Conservation (phyloP, 2,113 vertebrate species). For the Embiotoca jacksoni region DNA sequence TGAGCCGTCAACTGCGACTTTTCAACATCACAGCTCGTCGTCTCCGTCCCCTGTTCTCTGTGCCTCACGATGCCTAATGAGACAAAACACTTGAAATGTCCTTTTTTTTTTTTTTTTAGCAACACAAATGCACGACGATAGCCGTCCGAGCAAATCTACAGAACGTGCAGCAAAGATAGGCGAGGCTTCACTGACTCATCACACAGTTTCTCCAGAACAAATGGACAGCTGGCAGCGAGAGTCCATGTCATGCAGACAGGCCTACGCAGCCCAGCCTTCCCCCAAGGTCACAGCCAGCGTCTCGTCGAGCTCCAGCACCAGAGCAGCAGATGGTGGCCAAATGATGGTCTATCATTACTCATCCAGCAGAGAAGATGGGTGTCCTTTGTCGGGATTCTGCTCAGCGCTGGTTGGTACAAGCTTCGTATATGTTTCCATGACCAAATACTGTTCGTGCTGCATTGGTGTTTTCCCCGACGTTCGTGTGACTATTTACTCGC, state of each 20-base stretch:
- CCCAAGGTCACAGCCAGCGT: conserved; percentile 68
- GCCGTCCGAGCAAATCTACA: conserved; percentile 44
- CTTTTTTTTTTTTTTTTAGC: conserved; percentile 15
- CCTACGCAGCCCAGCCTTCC: conserved; percentile 46
- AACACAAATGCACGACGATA: conserved; percentile 32
- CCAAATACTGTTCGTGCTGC: not conserved
- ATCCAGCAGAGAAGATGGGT: conserved; percentile 47
- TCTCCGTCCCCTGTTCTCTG: conserved; percentile 27
- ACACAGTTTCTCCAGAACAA: conserved; percentile 52
- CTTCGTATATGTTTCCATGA: conserved; percentile 4
- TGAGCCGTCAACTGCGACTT: conserved; percentile 27
- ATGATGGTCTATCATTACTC: conserved; percentile 65
- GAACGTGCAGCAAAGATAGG: conserved; percentile 28
- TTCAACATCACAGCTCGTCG: conserved; percentile 43
- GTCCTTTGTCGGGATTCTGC: conserved; percentile 19
- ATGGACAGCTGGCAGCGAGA: conserved; percentile 73
- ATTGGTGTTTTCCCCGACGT: not conserved
- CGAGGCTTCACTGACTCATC: conserved; percentile 60
- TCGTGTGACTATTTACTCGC: no score
- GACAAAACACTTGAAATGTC: conserved; percentile 30
- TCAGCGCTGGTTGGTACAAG: not conserved
- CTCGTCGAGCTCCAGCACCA: conserved; percentile 51
- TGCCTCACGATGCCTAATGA: conserved; percentile 39
- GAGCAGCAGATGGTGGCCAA: conserved; percentile 70
- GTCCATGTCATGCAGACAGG: conserved; percentile 62